Evolutionary conservation across 2,888 invertebrate genomes (phyloP).

Genomic region (Cheilosia pagana): DNA sequence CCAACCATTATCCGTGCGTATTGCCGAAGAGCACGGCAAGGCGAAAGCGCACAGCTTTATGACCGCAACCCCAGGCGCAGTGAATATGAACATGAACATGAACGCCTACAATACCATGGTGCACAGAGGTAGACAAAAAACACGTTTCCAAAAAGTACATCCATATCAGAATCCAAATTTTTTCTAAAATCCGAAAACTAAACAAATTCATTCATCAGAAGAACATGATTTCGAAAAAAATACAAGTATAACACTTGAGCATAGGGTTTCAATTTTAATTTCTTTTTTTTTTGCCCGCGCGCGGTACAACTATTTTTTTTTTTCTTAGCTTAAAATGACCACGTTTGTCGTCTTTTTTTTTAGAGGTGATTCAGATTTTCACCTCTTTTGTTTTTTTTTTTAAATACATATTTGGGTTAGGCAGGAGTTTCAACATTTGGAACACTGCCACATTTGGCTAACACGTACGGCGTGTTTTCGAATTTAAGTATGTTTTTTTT

Average conservation of each 20-base stretch:
- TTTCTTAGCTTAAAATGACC: conserved; percentile 13
- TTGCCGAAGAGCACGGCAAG: conserved; percentile 84
- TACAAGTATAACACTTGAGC: conserved; percentile 23
- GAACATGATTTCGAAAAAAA: conserved; percentile 1
- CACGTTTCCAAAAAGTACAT: conserved; percentile 83
- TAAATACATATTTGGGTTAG: conserved; percentile 1
- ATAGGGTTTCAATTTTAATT: conserved; percentile 26
- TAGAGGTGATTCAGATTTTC: conserved; percentile 6
- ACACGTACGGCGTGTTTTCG: conserved; percentile 4
- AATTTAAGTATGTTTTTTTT: neutral
- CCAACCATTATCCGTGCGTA: conserved; percentile 90
- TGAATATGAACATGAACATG: conserved; percentile 76
- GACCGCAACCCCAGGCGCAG: conserved; percentile 76
- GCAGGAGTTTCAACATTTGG: conserved; percentile 30
- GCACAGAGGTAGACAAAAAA: conserved; percentile 84
- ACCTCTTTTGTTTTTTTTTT: conserved; percentile 15
- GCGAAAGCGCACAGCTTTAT: conserved; percentile 83
- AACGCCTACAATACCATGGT: conserved; percentile 82
- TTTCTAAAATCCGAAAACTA: conserved; percentile 64
- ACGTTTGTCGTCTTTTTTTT: conserved; percentile 5
- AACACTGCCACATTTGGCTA: neutral
- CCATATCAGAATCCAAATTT: conserved; percentile 81
- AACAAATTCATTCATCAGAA: conserved; percentile 37
- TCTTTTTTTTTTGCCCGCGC: conserved; percentile 25
- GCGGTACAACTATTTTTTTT: conserved; percentile 11